Evolutionary conservation across 2,113 vertebrate species (phyloP), one percentile per base, ranked within the genome.

Genomic region (Sula dactylatra): DNA sequence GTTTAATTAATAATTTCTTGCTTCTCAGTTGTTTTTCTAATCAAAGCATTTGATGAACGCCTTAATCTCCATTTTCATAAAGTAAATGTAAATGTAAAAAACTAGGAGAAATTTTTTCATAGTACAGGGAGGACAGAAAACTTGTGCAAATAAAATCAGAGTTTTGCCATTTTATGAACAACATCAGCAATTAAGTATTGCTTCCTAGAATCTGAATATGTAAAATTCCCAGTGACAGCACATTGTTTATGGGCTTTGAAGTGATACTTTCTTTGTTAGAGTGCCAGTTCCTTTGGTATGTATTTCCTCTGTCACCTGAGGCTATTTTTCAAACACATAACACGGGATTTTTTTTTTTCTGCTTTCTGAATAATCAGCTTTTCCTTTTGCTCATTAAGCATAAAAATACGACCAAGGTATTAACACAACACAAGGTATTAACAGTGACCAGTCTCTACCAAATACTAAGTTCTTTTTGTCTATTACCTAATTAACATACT

Each of bases 341-440:
- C 97, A 97, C 96, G 90, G 97, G 97, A 61, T 25, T 96, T 97
- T 97, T 97, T 77, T 97, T 96, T 95, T 92, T 78, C 66, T 97
- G 40, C 73, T 77, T 98, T 98, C 96, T 95, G 90, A 97, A 97
- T 98, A 98, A 98, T 98, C 98, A 98, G 98, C 98, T 98, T 98
- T 98, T 97, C 85, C 94, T 94, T 97, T 96, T 97, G 96, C 98
- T 98, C 97, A 97, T 98, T 98, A 98, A 97, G 83, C 81, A 90
- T 95, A 97, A 97, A 98, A 97, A 93, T 97, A 90, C 90, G 56
- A 97, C 97, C 97, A 98, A 97, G 91, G 96, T 98, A 98, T 98
- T 98, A 98, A 88, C 91, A 88, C 95, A 97, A 96, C 97, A 92
- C 95, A 97, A 97, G 97, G 98, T 98, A 98, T 98, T 98, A 98